Evolutionary conservation across 92 coral and sea anemone species (phyloP), one percentile per base, ranked within the genome.

Genomic region (Phenganax subtilis): DNA sequence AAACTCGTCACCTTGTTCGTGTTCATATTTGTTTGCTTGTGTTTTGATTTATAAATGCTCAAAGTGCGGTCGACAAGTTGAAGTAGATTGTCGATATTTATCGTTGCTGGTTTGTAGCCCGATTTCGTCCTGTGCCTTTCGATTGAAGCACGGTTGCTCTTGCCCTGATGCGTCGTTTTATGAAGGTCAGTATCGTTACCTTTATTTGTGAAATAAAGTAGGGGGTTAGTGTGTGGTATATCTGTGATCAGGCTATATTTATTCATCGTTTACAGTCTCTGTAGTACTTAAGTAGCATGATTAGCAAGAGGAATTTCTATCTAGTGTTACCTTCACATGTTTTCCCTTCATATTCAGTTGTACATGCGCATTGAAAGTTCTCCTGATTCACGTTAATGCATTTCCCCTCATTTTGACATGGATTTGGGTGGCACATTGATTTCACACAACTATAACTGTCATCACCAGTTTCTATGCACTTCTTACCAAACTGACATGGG

Each of bases 361-460:
- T 71, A 75, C 99, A 96, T 66, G 90, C 94, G 85, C 99, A 96
- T 62, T 86, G 86, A 84, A 80, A 96, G 76, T 87, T 89, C 77
- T 96, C 90, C 57, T 96, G 90, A 29, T 89, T 96, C 76, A 92
- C 90, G 81, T 96, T 93, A 55, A 92, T 89, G 75, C 99, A 96
- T 52, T 87, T 90, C 20, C 97, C 97, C 53, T 84, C 87, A 68
- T 96, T 88, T 84, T 82, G 85, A 62, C 99, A 96, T 12, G 99
- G 99, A 85, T 90, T 92, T 8, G 99, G 99, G 74, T 92, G 89
- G 54, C 99, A 96, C 66, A 96, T 87, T 16, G 91, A 92, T 84
- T 96, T 96, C 9, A 96, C 99, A 62, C 99, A 96, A 68, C 92
- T 96, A 69, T 96, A 96, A 30, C 97, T 92, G 76, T 91, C 99